Base-by-base conservation (phyloP, 1,140 invertebrate species). In the Pseudobourletiella spinata region DNA sequence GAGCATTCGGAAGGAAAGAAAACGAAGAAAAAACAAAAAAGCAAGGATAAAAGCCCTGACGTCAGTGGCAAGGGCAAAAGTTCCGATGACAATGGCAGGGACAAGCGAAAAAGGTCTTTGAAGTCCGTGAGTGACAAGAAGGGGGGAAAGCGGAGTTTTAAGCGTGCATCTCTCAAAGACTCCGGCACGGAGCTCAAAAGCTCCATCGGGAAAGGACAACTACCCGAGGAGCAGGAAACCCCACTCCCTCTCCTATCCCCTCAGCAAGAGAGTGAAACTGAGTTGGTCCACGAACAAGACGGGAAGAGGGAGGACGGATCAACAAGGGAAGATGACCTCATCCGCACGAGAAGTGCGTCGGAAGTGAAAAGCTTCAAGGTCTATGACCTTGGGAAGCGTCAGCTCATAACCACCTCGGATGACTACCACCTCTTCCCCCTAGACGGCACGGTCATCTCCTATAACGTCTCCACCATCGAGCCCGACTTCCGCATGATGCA, bases 401-500 rank as follows among this genome's bases (percentile, higher is more conserved):
- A 57, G 18, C 20, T 54, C 3, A 44, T 61, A 24, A 26, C 50
- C n/a, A 55, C 54, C 0, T 48, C 55, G 3, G 59, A 65, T 22
- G 56, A 55, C 29, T 61, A 28, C 29, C 48, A 58, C 16, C 8
- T 65, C n/a, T 61, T 61, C 30, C 64, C 64, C 39, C 20, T 65
- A 32, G 64, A 65, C 20, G 64, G 64, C 2, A 44, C 64, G 0
- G 24, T 61, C 24, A 61, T 65, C 29, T 43, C 48, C 16, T 65
- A 65, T 28, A 54, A 65, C 25, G 56, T 65, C 0, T 51, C 59
- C 11, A 65, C 64, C 6, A 61, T 65, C 15, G 64, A 65, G 15
- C 59, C 59, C 0, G 59, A 61, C 15, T 58, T 58, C 24, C 32
- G 59, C 44, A 65, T 61, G 64, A 65, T 65, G 64, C 64, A 65